Evolutionary conservation across 2,113 vertebrate species (phyloP).

Genomic region (Forbesichthys papilliferus): DNA sequence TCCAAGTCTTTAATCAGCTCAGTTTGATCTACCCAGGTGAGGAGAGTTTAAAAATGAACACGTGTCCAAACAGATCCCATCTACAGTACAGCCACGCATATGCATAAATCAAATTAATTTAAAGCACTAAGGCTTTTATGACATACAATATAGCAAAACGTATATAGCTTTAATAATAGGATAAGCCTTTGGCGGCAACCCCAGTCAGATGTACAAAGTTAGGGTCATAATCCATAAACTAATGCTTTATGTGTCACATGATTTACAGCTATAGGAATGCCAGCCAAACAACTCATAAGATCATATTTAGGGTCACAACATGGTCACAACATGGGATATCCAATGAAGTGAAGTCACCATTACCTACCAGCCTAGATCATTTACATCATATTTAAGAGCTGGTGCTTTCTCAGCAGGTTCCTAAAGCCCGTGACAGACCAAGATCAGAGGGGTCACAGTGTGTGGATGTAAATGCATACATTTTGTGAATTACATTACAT

Average conservation of each 20-base stretch:
- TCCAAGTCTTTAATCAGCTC: constrained; percentile 9
- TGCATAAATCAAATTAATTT: constrained; percentile 45
- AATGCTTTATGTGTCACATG: constrained; percentile 22
- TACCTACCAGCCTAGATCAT: neutral
- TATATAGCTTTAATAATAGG: constrained; percentile 32
- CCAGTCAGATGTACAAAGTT: constrained; percentile 21
- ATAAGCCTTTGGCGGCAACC: constrained; percentile 9
- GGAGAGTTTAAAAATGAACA: constrained; percentile 22
- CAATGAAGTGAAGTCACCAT: constrained; percentile 30
- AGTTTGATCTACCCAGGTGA: too few relatives aligned
- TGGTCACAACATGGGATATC: constrained; percentile 4
- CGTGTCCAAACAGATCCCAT: constrained; percentile 17
- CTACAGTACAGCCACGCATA: constrained; percentile 38
- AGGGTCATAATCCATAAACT: constrained; percentile 14
- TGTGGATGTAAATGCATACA: constrained; percentile 6
- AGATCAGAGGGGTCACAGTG: constrained; percentile 46
- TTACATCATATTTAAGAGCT: constrained; percentile 30
- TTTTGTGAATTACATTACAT: too few relatives aligned
- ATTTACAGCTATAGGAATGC: constrained; percentile 14
- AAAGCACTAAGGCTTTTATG: constrained; percentile 21
- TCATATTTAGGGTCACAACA: constrained; percentile 13
- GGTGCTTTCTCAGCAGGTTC: constrained; percentile 24
- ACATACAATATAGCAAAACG: constrained; percentile 16
- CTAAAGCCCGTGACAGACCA: constrained; percentile 43
- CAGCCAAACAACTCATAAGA: constrained; percentile 9